A percentile compares a stretch with the other conserved stretches of the same genome.
Evolutionary conservation across 2,113 vertebrate genomes (phyloP).

Genomic region (Melanocharis versteri): DNA sequence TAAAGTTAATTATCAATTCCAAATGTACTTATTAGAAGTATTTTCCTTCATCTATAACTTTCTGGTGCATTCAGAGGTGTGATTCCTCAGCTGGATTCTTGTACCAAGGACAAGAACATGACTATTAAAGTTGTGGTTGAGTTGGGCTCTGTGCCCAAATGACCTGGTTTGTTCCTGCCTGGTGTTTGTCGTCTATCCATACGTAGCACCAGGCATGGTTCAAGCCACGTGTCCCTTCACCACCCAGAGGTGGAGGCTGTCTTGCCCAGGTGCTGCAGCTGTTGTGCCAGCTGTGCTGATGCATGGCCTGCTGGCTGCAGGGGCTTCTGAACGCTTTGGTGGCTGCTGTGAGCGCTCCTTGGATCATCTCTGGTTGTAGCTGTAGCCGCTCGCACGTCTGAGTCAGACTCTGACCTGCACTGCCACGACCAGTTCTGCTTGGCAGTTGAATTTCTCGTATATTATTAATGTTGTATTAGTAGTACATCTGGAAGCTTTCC

Average conservation of each 20-base stretch:
- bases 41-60: background rate
- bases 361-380: background rate
- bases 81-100: background rate
- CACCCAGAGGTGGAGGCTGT: background rate
- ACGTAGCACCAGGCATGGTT: fast-evolving
- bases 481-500: slow-evolving; percentile 5
- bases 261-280: background rate
- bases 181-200: background rate
- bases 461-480: background rate
- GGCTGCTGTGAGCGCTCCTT: background rate
- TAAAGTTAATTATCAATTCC: background rate
- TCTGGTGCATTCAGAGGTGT: background rate
- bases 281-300: background rate
- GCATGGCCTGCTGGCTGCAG: fast-evolving
- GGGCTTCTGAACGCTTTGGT: background rate
- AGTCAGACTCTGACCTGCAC: background rate
- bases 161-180: background rate
- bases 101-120: background rate
- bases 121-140: background rate
- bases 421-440: background rate
- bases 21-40: background rate
- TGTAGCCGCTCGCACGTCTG: fast-evolving
- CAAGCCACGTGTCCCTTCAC: background rate
- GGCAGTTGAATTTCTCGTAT: background rate
- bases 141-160: background rate